Evolutionary conservation across 2,797 vertebrate species (phyloP).

Genomic region (Phyllotis vaccarum): DNA sequence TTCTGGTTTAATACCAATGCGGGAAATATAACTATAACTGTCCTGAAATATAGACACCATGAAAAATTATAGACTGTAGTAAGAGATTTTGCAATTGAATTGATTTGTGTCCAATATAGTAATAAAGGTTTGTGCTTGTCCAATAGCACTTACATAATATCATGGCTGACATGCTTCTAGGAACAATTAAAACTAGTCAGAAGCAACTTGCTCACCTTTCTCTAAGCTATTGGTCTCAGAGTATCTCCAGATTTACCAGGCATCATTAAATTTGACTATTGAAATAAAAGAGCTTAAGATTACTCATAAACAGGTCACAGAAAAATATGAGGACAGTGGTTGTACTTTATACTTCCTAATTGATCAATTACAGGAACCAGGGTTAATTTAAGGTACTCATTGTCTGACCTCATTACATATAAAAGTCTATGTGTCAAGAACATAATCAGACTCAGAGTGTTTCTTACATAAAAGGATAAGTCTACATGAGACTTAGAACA

Average conservation of each 20-base stretch:
- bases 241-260: constrained; percentile 74
- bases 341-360: constrained; percentile 69
- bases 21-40: constrained; percentile 51
- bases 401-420: constrained; percentile 49
- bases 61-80: constrained; percentile 56
- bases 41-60: constrained; percentile 58
- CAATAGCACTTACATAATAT: constrained; percentile 20
- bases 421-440: constrained; percentile 58
- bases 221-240: constrained; percentile 67
- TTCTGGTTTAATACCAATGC: constrained; percentile 40
- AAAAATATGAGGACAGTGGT: constrained; percentile 63
- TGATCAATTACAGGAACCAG: constrained; percentile 47
- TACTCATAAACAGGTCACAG: constrained; percentile 72
- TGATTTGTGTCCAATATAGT: constrained; percentile 42
- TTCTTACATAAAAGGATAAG: constrained; percentile 58
- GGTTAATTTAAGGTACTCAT: constrained; percentile 67
- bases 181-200: constrained; percentile 74
- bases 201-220: constrained; percentile 71
- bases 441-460: constrained; percentile 64
- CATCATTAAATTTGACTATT: constrained; percentile 76
- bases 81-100: constrained; percentile 60
- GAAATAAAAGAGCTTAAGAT: constrained; percentile 77
- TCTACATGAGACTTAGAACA: constrained; percentile 62
- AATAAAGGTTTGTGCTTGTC: constrained; percentile 58
- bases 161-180: constrained; percentile 56